phyloP scores from a whole-genome alignment of 2,888 invertebrate genomes.

The Melinopterus prodromus region DNA sequence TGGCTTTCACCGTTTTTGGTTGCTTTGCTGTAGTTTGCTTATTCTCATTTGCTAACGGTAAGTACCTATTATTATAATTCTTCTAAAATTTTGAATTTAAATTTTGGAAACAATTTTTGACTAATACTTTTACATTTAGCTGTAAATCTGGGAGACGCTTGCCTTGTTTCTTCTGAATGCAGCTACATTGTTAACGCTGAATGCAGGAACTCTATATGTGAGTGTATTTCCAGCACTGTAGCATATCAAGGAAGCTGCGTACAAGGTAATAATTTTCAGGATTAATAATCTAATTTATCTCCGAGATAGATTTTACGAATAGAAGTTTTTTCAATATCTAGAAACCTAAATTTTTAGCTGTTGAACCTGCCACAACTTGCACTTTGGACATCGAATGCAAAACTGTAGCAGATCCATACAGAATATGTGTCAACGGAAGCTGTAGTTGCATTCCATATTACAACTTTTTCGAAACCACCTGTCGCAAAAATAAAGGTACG shows the following conservation, averaged over 20 bases:
- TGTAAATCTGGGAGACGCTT: slow-evolving; percentile 8
- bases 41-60: background rate
- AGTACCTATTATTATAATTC: background rate
- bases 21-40: background rate
- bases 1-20: background rate
- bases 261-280: background rate
- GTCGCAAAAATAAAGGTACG: slow-evolving; percentile 19
- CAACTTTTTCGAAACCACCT: slow-evolving; percentile 10
- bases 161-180: background rate
- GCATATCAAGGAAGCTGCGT: slow-evolving; percentile 9
- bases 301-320: too few species aligned
- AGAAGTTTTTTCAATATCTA: too few species aligned
- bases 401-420: background rate
- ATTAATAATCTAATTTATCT: too few species aligned
- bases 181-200: slow-evolving; percentile 21
- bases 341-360: background rate
- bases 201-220: slow-evolving; percentile 10
- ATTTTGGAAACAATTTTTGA: background rate
- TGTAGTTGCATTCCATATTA: slow-evolving; percentile 16
- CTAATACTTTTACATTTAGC: background rate
- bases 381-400: slow-evolving; percentile 15
- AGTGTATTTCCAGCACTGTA: background rate
- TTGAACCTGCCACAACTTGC: slow-evolving; percentile 6
- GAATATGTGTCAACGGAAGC: slow-evolving; percentile 8
- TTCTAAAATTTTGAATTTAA: background rate